Conservation (phyloP, 1,140 invertebrate species). For the Bursaphelenchus mucronatus region DNA sequence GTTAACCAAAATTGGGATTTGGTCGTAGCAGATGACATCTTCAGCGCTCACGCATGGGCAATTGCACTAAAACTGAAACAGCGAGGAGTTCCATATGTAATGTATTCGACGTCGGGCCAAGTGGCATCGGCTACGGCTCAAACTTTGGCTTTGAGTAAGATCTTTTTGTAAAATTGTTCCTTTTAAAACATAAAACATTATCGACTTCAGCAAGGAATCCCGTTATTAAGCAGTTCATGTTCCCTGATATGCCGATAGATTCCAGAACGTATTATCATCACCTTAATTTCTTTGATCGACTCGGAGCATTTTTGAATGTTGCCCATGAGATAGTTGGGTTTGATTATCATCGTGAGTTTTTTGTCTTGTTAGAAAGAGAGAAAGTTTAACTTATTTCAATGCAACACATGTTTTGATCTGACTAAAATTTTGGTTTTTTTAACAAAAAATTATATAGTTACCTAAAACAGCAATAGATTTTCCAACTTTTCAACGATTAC, state of each 20-base stretch:
- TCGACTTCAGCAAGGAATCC: conserved; percentile 6
- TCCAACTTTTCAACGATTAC: not conserved
- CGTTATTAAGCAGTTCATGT: conserved; percentile 7
- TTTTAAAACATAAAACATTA: conserved; percentile 1
- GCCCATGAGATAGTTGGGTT: too few species aligned
- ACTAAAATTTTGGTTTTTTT: not conserved
- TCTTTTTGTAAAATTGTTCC: not conserved
- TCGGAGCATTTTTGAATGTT: too few species aligned
- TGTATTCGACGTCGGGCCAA: conserved; percentile 2
- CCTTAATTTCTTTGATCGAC: too few species aligned
- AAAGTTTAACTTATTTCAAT: too few species aligned
- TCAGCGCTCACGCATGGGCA: not conserved
- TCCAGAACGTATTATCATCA: not conserved
- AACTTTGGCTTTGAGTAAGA: conserved; percentile 8
- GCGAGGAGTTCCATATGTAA: conserved; percentile 4
- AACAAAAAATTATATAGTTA: not conserved
- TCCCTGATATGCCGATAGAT: not conserved
- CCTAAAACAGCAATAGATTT: not conserved
- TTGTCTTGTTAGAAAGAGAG: too few species aligned
- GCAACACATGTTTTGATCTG: too few species aligned
- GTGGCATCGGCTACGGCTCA: not conserved
- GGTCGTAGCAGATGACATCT: conserved; percentile 8
- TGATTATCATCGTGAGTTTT: too few species aligned
- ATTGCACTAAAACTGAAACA: conserved; percentile 1
- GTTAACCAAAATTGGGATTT: conserved; percentile 12